These are phyloP conservation scores for Porites divaricata DNA, from an alignment of 92 coral and sea anemone species.

Conservation along the genomic window DNA sequence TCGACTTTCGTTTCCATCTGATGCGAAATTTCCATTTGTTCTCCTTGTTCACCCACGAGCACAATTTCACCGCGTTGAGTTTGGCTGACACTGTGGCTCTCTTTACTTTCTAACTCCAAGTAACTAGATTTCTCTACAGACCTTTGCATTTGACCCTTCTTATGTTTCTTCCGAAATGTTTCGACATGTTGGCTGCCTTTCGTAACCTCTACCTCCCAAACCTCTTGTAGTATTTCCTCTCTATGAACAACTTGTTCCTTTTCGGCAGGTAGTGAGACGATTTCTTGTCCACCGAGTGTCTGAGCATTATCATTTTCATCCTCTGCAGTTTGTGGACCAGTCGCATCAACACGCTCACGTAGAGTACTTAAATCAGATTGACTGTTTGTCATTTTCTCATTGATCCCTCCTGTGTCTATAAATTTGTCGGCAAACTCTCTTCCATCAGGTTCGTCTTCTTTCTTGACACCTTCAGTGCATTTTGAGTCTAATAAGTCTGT, in stretches of 20 bases:
- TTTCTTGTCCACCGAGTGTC: not conserved
- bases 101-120: slow-evolving; percentile 4
- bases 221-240: not conserved
- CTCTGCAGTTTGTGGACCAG: slow-evolving; percentile 13
- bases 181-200: slow-evolving; percentile 4
- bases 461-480: slow-evolving; percentile 5
- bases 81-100: slow-evolving; percentile 10
- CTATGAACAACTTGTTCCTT: not conserved
- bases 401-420: slow-evolving; percentile 48
- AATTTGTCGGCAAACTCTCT: slow-evolving; percentile 61
- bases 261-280: not conserved
- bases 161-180: slow-evolving; percentile 8
- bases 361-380: no score
- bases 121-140: slow-evolving; percentile 22
- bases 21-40: slow-evolving; percentile 8
- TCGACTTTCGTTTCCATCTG: slow-evolving; percentile 26
- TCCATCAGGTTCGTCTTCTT: slow-evolving; percentile 52
- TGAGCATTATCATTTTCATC: slow-evolving; percentile 31
- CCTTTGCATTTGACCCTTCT: not conserved
- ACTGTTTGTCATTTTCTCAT: not conserved
- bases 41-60: not conserved
- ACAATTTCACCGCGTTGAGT: slow-evolving; percentile 4
- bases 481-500: slow-evolving; percentile 15
- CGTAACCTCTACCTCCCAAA: slow-evolving; percentile 2
- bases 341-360: not conserved